These are phyloP conservation scores for Todus mexicanus DNA, from an alignment of 2,797 vertebrate species.

Conservation along the genomic window DNA sequence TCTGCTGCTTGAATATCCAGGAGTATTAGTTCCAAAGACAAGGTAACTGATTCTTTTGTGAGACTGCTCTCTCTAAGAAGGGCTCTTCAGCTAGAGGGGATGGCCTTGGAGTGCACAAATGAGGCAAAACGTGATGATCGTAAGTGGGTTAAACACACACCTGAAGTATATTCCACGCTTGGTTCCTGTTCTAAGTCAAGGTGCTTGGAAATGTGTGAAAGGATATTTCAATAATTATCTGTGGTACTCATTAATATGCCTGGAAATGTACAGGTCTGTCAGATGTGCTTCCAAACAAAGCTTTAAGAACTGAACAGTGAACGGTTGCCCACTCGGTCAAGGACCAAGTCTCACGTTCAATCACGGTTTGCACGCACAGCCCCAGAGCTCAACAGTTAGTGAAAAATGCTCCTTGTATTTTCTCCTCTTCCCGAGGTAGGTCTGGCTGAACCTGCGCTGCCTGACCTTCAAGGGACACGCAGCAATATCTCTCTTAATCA, in stretches of 20 bases:
- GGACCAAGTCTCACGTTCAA: neutral
- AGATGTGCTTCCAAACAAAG: neutral
- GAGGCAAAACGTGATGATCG: neutral
- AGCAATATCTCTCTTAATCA: neutral
- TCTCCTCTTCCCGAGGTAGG: neutral
- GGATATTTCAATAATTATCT: neutral
- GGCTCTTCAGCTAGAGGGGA: neutral
- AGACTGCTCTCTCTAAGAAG: neutral
- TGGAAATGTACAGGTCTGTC: neutral
- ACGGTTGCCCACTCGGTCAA: neutral
- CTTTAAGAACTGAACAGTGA: neutral
- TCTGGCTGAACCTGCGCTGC: neutral
- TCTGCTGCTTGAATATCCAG: neutral
- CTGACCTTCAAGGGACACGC: conserved; percentile 8
- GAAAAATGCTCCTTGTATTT: neutral
- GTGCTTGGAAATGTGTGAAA: neutral
- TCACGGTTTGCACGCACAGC: neutral
- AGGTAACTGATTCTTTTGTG: neutral
- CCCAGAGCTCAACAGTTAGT: neutral
- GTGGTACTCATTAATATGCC: neutral
- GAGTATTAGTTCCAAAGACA: neutral
- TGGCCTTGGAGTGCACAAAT: neutral
- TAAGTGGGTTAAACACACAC: neutral
- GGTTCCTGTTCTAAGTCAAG: neutral
- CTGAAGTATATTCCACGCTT: neutral